phyloP scores from a whole-genome alignment of 2,797 vertebrate genomes.

The Megaceryle alcyon region DNA sequence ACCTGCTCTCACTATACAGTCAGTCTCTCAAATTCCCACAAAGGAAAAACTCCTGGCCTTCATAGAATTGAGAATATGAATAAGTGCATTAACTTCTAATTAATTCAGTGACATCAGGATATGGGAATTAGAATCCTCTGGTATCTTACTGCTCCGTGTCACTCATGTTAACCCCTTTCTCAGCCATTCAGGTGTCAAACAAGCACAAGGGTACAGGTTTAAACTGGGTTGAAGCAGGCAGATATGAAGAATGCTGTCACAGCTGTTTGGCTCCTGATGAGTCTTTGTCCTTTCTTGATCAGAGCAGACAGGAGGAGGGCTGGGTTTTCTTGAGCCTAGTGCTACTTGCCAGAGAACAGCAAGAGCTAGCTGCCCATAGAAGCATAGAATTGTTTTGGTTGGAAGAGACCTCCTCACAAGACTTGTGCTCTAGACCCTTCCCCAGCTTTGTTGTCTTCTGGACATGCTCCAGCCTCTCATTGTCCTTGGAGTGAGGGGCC shows the following conservation, averaged over 20 bases:
- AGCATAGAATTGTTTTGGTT: background rate
- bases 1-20: background rate
- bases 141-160: background rate
- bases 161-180: background rate
- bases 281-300: background rate
- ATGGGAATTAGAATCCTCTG: background rate
- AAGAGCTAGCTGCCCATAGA: background rate
- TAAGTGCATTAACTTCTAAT: background rate
- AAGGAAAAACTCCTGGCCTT: background rate
- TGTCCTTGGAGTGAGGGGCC: too few relatives aligned
- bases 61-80: background rate
- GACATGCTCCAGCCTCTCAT: too few relatives aligned
- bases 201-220: background rate
- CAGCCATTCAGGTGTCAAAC: too few relatives aligned
- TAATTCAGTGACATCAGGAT: background rate
- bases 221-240: background rate
- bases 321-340: background rate
- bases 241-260: background rate
- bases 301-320: background rate
- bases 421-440: too few relatives aligned
- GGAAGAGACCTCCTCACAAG: background rate
- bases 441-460: too few relatives aligned
- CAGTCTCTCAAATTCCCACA: background rate
- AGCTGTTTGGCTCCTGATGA: background rate
- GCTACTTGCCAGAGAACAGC: background rate